Conservation (phyloP, 1,140 invertebrate genomes). For the Brachionus koreanus region DNA sequence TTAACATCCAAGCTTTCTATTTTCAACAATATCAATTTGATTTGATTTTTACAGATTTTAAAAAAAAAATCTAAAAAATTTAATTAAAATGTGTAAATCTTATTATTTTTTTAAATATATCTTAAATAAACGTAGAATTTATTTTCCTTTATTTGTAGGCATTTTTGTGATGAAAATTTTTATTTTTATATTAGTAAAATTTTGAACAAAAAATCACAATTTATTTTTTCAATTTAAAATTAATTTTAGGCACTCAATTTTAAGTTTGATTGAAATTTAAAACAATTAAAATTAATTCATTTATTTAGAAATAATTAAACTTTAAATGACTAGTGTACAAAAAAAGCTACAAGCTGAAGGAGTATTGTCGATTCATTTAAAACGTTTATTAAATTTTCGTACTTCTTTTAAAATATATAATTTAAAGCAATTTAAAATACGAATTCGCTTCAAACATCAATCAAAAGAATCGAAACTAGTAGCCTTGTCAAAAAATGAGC, state of each 20-base stretch:
- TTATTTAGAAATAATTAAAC: neutral
- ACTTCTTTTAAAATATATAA: neutral
- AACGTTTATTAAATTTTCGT: neutral
- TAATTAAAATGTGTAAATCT: no score
- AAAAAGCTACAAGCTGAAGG: neutral
- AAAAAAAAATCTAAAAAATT: no score
- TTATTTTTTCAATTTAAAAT: neutral
- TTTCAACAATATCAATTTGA: no score
- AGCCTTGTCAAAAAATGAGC: neutral
- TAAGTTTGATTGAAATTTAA: no score
- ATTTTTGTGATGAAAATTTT: no score
- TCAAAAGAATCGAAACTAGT: neutral
- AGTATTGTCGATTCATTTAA: neutral
- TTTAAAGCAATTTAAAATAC: neutral
- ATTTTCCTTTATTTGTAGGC: no score
- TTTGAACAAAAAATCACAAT: neutral
- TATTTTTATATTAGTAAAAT: no score
- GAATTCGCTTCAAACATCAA: neutral
- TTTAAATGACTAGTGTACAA: neutral
- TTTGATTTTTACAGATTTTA: no score
- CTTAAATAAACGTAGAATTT: no score
- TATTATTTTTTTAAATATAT: no score
- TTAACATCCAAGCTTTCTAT: no score
- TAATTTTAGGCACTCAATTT: neutral
- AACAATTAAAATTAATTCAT: neutral